Base-by-base conservation (phyloP, 2,113 vertebrate species). In the Dascyllus trimaculatus region DNA sequence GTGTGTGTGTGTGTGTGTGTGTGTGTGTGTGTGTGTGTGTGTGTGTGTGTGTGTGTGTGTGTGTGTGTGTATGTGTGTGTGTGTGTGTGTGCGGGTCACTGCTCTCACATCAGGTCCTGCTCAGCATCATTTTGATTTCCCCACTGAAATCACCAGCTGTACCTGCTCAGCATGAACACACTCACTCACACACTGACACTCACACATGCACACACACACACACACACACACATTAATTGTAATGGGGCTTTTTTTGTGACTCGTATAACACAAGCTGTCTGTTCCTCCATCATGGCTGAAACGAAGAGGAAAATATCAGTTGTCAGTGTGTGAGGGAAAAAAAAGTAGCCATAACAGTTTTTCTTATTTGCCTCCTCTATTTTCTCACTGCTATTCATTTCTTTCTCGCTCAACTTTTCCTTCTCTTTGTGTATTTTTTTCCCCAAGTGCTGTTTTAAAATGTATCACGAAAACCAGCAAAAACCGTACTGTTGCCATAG, bases 111-210 rank as follows among this genome's bases (percentile, higher is more conserved):
- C 84, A 81, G 80, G 64, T 81, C 88, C 75, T 88, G 71, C 75
- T 86, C 63, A 77, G 83, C 72, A 82, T 24, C 51, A 14, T 62
- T 90, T 88, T 90, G 82, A 88, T 90, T 90, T 90, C 83, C 83
- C 85, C 3, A 11, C 69, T 89, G 89, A 88, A 82, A 85, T 86
- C 74, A 85, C 85, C 85, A 89, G 73, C 85, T 91, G 85, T 88
- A 85, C 71, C 82, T 85, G 76, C 67, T 46, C 54, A 62, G 61
- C 66, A 62, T 51, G 9, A 21, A 29, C 24, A 13, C 35, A 61
- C 35, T 63, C 49, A 63, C 54, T 61, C 63, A 49, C 57, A 26
- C 61, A 76, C 73, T 67, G 60, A 64, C 60, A 19, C 56, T 46
- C 54, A 67, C 71, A 69, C 25, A 46, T 21, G 4, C 46, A 19